Conservation (phyloP, 92 coral and sea anemone species). For the Chrysogorgia sp. region DNA sequence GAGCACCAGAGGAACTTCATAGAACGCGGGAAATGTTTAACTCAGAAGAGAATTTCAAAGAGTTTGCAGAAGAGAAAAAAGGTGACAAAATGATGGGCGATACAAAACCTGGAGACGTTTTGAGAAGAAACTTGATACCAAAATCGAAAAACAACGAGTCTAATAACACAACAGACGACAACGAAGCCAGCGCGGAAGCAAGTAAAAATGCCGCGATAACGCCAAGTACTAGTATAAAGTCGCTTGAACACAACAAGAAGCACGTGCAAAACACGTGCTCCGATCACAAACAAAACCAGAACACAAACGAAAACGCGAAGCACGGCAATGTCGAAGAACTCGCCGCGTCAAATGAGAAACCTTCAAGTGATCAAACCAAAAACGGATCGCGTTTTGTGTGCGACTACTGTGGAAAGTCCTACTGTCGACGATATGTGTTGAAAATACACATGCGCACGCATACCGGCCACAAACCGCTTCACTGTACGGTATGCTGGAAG, state of each 20-base stretch:
- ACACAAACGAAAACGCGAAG: background rate
- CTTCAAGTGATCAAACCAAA: conserved; percentile 22
- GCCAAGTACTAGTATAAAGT: background rate
- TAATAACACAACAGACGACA: background rate
- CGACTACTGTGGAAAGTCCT: conserved; percentile 97
- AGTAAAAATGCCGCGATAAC: background rate
- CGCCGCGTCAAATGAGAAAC: background rate
- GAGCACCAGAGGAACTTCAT: background rate
- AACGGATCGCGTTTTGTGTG: conserved; percentile 72
- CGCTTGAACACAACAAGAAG: background rate
- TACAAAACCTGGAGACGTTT: background rate
- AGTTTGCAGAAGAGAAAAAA: background rate
- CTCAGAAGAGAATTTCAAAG: background rate
- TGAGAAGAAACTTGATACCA: background rate
- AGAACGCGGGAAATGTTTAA: background rate
- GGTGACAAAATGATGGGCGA: background rate
- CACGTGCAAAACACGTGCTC: background rate
- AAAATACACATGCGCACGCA: conserved; percentile 99
- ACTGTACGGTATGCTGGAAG: conserved; percentile 94
- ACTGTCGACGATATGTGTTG: conserved; percentile 92
- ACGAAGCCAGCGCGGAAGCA: background rate
- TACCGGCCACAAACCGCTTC: conserved; percentile 96
- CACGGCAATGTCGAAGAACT: background rate
- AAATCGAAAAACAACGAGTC: conserved; percentile 5
- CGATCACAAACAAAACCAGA: background rate